Conservation (phyloP, 2,797 vertebrate species). For the Cryptoblepharus egeriae region DNA sequence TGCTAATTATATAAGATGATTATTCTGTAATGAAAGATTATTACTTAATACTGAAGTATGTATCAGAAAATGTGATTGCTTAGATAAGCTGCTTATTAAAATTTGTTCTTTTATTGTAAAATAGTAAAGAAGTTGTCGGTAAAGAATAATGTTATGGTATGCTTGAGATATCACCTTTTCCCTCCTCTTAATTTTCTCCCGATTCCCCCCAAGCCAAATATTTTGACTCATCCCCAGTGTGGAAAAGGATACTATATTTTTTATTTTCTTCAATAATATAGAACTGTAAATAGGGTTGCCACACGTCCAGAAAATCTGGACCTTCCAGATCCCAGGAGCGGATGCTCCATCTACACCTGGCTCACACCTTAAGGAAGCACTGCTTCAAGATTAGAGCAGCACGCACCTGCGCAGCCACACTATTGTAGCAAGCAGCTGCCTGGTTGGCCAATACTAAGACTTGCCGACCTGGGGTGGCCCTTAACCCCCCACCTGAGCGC, state of each 20-base stretch:
- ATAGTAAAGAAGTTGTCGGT: background rate
- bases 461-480: too few species aligned
- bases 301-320: too few species aligned
- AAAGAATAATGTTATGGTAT: background rate
- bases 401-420: too few species aligned
- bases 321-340: too few species aligned
- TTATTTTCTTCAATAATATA: background rate
- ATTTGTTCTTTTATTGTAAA: background rate
- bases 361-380: too few species aligned
- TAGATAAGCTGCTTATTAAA: constrained; percentile 6
- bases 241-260: background rate
- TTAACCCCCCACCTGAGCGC: too few species aligned
- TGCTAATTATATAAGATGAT: constrained; percentile 2
- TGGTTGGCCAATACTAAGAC: too few species aligned
- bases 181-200: background rate
- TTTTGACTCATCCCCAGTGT: background rate
- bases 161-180: background rate
- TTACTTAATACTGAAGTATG: background rate
- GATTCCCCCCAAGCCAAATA: background rate
- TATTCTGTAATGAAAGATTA: constrained; percentile 1
- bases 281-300: too few species aligned
- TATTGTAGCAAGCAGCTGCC: too few species aligned
- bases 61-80: background rate
- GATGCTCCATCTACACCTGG: too few species aligned
- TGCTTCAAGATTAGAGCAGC: too few species aligned